Conservation (phyloP, 2,888 invertebrate species). For the Drosophila neonasuta region DNA sequence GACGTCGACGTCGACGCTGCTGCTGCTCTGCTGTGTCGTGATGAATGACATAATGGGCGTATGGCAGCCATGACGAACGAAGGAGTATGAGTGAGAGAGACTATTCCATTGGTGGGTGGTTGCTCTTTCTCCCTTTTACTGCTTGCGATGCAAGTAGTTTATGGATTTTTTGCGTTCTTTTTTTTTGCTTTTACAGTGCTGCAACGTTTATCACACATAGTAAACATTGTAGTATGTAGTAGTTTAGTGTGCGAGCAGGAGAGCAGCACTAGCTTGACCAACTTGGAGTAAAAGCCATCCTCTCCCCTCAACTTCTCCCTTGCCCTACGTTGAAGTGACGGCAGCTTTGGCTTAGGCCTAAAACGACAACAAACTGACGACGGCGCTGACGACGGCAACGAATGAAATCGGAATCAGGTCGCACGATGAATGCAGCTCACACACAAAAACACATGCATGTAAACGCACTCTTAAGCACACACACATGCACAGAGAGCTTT, state of each 20-base stretch:
- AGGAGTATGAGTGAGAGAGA: slow-evolving; percentile 3
- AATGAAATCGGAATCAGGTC: slow-evolving; percentile 64
- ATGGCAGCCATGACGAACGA: slow-evolving; percentile 42
- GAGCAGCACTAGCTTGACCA: slow-evolving; percentile 44
- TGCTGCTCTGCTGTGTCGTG: slow-evolving; percentile 41
- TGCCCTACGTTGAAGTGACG: background rate
- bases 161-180: slow-evolving; percentile 62
- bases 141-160: slow-evolving; percentile 62
- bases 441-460: slow-evolving; percentile 20
- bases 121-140: slow-evolving; percentile 1
- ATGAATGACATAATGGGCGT: slow-evolving; percentile 73
- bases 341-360: slow-evolving; percentile 32
- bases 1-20: slow-evolving; percentile 23
- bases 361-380: slow-evolving; percentile 54
- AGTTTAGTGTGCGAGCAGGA: slow-evolving; percentile 54
- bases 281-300: slow-evolving; percentile 20
- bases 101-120: slow-evolving; percentile 2
- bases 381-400: slow-evolving; percentile 45
- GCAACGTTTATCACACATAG: slow-evolving; percentile 64
- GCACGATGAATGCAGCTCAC: slow-evolving; percentile 55
- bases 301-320: background rate
- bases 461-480: background rate
- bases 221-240: slow-evolving; percentile 73
- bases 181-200: background rate
- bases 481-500: slow-evolving; percentile 34